Base-by-base conservation (phyloP, 2,113 vertebrate genomes). In the Pteropus alecto region DNA sequence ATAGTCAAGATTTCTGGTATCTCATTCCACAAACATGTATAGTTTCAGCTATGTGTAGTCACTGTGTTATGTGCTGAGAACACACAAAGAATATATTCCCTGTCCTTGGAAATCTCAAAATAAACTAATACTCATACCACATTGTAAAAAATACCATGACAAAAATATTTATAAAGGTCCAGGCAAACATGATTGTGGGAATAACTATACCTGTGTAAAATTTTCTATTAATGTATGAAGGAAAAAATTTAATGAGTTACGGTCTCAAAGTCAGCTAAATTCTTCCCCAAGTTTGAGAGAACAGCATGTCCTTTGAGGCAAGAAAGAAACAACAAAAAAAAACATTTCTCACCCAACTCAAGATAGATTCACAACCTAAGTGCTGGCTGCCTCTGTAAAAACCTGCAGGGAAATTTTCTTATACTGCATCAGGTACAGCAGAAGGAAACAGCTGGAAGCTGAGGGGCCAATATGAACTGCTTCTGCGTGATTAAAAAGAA, bases 391-490 rank as follows among this genome's bases (percentile, higher is more conserved):
- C 63, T 70, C 77, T 86, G 51, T 41, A 96, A 95, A 96, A 94
- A 96, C 92, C 94, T 90, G 85, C 74, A 79, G 97, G 88, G 95
- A 95, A 77, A 70, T 74, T 78, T 96, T 81, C 68, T 94, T 97
- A 79, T n/a, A 58, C 43, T 76, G 82, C n/a, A 46, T 94, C 78
- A 96, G 73, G 83, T 92, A 51, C 7, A 95, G 82, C 95, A 97
- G 97, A 97, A 97, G 97, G 97, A 96, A 97, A 97, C 93, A 96
- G 95, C 95, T 97, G 95, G 92, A 93, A 71, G 12, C 76, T 48
- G 77, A 84, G 74, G 70, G 91, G 19, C 89, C 87, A 74, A 83
- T 84, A 84, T 8, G 85, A 89, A 63, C 51, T 94, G 89, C 15
- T 78, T 61, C 41, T 43, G 16, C 12, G 38, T 74, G 92, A 95